phyloP scores from a whole-genome alignment of 35 echinoderm and acorn worm genomes.

The Apostichopus japonicus region DNA sequence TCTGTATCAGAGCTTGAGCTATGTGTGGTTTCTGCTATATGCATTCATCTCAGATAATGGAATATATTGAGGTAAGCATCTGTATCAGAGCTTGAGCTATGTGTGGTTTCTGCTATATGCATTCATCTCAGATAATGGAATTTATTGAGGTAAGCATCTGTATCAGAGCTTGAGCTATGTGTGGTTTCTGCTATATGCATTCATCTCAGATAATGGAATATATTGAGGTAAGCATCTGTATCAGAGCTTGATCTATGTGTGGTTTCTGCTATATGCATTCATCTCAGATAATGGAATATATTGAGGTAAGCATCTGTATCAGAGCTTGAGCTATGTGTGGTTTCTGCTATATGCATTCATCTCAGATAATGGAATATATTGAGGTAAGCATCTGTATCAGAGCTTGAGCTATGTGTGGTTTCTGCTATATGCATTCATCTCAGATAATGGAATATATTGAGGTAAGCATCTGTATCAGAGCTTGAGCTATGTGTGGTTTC shows the following conservation, averaged over 20 bases:
- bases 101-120: conserved; percentile 55
- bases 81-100: background rate
- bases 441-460: conserved; percentile 84
- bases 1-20: background rate
- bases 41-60: conserved; percentile 59
- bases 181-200: conserved; percentile 56
- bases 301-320: conserved; percentile 68
- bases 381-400: conserved; percentile 62
- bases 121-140: conserved; percentile 63
- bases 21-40: conserved; percentile 54
- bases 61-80: conserved; percentile 88
- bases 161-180: background rate
- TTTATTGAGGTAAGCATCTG: conserved; percentile 83
- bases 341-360: conserved; percentile 61
- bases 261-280: conserved; percentile 61
- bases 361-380: conserved; percentile 78
- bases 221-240: conserved; percentile 74
- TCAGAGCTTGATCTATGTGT: background rate
- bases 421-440: conserved; percentile 62
- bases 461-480: conserved; percentile 50
- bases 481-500: background rate
- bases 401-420: background rate
- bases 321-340: background rate
- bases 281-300: conserved; percentile 73
- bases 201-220: conserved; percentile 72